Base-by-base conservation (phyloP, 1,140 invertebrate genomes). In the Arion vulgaris region DNA sequence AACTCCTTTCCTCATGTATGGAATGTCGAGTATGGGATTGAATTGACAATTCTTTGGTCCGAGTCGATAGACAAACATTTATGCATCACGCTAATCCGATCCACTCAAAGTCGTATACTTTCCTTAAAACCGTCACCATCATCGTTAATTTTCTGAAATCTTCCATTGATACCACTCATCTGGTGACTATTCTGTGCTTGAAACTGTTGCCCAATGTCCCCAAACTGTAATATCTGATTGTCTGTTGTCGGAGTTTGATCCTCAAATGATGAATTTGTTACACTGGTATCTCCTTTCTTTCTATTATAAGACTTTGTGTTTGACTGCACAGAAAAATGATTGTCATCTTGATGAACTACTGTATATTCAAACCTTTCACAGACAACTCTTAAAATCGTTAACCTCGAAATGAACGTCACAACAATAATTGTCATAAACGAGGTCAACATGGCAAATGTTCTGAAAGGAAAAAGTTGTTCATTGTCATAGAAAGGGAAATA, bases 381-480 rank as follows among this genome's bases (percentile, higher is more conserved):
- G 28, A 75, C 1, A 32, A 34, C 28, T 26, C 28, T 75, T 26
- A 75, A 9, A 32, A 34, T 15, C 45, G 51, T 53, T n/a, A 78
- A 66, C 36, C 51, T 78, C 1, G 76, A 45, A 19, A 74, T 32
- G 7, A 62, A 68, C 13, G 49, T 57, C 11, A 74, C 71, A n/a
- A 57, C 69, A 15, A 73, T 26, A 39, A 62, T 36, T 53, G 89
- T 87, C 19, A 83, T 74, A 17, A 89, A 66, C 13, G 89, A 89
- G 26, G 80, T 72, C 11, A 89, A 45, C 86, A 91, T 88, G 1
- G 90, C 84, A 74, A 91, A 88, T 23, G 85, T 88, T 28, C 90
- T 78, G 79, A 91, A 91, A 38, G 90, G 90, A 83, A 92, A 91
- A 36, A 87, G 62, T 81, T 91, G 90, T 17, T 69, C 49, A 7